Evolutionary conservation across 2,797 vertebrate genomes (phyloP).

Genomic region (Glossophaga mutica): DNA sequence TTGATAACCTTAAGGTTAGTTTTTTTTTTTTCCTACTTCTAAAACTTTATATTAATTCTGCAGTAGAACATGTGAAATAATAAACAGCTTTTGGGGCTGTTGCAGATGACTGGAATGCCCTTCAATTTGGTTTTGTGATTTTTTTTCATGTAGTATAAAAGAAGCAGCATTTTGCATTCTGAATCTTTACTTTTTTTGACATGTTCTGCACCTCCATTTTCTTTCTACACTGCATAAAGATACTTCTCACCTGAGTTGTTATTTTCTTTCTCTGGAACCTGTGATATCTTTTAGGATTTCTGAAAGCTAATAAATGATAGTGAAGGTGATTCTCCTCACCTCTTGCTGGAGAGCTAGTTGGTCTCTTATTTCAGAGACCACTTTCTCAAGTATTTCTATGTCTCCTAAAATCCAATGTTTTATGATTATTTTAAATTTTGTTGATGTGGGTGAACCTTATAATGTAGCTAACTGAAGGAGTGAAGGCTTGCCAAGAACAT

Average conservation of each 20-base stretch:
- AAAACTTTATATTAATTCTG: constrained; percentile 60
- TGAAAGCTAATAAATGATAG: background rate
- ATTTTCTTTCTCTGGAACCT: background rate
- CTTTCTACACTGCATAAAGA: background rate
- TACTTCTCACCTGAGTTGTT: background rate
- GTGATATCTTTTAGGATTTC: background rate
- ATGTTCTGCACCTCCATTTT: background rate
- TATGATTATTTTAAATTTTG: background rate
- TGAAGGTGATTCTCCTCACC: background rate
- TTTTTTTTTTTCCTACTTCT: constrained; percentile 67
- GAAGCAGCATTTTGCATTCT: constrained; percentile 35
- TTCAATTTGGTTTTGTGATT: constrained; percentile 1
- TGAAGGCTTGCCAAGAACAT: background rate
- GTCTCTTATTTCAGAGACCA: constrained; percentile 18
- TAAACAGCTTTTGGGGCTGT: background rate
- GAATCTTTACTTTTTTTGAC: constrained; percentile 42
- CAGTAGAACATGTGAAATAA: constrained; percentile 44
- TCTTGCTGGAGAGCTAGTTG: background rate
- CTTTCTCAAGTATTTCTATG: background rate
- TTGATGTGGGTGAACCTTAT: background rate
- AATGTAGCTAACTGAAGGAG: background rate
- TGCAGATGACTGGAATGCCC: background rate
- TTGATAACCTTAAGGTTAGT: constrained; percentile 87
- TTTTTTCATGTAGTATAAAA: constrained; percentile 24
- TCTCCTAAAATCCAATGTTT: constrained; percentile 15